Evolutionary conservation across 2,888 invertebrate species (phyloP).

Genomic region (Maniola hyperantus): DNA sequence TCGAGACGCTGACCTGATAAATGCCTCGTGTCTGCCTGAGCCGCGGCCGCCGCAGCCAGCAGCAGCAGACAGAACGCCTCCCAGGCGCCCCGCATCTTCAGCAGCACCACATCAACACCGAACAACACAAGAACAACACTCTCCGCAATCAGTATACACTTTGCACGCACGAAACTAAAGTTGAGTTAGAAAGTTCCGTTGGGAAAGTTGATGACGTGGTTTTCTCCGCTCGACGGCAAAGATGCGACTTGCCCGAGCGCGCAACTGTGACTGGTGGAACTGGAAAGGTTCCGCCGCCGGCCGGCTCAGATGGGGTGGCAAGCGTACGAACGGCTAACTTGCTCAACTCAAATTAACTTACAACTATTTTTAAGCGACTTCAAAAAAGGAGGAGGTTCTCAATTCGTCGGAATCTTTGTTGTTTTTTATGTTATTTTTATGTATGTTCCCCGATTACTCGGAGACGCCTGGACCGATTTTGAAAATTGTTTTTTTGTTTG

Average conservation of each 20-base stretch:
- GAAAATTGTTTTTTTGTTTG: no score
- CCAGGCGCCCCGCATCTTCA: conserved; percentile 76
- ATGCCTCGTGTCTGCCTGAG: conserved; percentile 71
- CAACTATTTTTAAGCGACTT: no score
- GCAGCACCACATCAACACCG: conserved; percentile 75
- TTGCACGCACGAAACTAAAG: conserved; percentile 24
- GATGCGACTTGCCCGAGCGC: conserved; percentile 49
- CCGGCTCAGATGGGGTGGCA: conserved; percentile 57
- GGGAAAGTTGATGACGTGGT: conserved; percentile 75
- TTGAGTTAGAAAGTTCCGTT: conserved; percentile 59
- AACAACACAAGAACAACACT: conserved; percentile 57
- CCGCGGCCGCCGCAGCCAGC: conserved; percentile 59
- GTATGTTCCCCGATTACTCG: no score
- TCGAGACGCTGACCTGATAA: conserved; percentile 64
- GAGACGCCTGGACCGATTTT: no score
- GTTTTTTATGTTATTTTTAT: no score
- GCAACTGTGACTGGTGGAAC: conserved; percentile 58
- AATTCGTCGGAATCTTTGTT: no score
- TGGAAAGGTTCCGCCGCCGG: conserved; percentile 36
- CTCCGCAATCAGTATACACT: conserved; percentile 38
- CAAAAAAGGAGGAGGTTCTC: no score
- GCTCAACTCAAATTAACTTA: neutral
- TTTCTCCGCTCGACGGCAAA: conserved; percentile 42
- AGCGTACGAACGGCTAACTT: conserved; percentile 32
- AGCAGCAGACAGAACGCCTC: conserved; percentile 72